These are phyloP conservation scores for Perca fluviatilis DNA, from an alignment of 2,113 vertebrate species.

Conservation along the genomic window DNA sequence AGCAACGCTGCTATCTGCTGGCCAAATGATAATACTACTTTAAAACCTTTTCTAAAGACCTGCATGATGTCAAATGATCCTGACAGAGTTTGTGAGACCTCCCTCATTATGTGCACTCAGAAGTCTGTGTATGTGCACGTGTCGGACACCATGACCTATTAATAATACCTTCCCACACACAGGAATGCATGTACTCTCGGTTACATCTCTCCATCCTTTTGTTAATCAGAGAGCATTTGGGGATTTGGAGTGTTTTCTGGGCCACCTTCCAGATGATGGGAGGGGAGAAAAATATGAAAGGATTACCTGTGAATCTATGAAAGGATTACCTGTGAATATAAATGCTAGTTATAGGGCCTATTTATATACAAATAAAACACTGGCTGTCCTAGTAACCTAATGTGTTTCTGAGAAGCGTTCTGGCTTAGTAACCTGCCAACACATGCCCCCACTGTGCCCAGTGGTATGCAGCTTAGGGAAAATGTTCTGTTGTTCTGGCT, in stretches of 20 bases:
- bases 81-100: not conserved
- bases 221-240: constrained; percentile 74
- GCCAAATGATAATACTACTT: constrained; percentile 9
- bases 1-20: constrained; percentile 64
- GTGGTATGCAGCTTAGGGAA: constrained; percentile 23
- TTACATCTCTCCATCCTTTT: constrained; percentile 20
- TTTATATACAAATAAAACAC: constrained; percentile 53
- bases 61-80: constrained; percentile 2
- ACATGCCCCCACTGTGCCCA: constrained; percentile 38
- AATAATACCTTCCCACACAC: constrained; percentile 30
- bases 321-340: constrained; percentile 59
- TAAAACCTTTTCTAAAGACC: not conserved
- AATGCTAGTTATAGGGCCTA: constrained; percentile 30
- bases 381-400: constrained; percentile 54
- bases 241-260: constrained; percentile 83
- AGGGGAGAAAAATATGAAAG: constrained; percentile 43
- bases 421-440: constrained; percentile 49
- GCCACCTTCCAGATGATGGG: constrained; percentile 44
- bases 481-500: constrained; percentile 29
- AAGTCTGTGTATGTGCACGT: not conserved
- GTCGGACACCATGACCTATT: not conserved
- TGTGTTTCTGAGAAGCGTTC: constrained; percentile 57
- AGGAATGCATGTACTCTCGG: not conserved
- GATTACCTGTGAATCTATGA: constrained; percentile 56
- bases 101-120: not conserved